Evolutionary conservation across 2,113 vertebrate species (phyloP), one percentile per base, ranked within the genome.

Genomic region (Hypocryptadius cinnamomeus): DNA sequence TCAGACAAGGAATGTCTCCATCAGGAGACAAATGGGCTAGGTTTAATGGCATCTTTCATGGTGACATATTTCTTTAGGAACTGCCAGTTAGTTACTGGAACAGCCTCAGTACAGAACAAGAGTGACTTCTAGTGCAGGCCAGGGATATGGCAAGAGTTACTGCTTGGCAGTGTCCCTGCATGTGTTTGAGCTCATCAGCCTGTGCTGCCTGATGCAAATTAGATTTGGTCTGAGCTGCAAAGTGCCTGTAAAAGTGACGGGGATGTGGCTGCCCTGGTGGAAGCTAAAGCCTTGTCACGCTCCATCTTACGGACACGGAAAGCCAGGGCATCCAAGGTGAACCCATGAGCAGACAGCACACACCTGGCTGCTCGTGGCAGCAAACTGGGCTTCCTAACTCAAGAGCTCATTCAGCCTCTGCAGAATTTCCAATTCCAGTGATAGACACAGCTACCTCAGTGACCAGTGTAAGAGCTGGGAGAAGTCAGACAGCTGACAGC

Each of bases 61-160:
- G 68, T 69, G 69, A 90, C 92, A 80, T n/a, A 72, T 86, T 91
- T 85, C 66, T 60, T 63, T 33, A 63, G 42, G 69, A 47, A 25
- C 48, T 85, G 78, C 51, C 87, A 92, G 40, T 50, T 53, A 69
- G 35, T 87, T 66, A 40, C 76, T 74, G 57, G 79, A 78, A 84
- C 5, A 73, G 21, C 56, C 78, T 72, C 69, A 33, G 27, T 12
- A 27, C 80, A 85, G 89, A 90, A 16, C 73, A 92, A 85, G 73
- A 79, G 66, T 89, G 87, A 95, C 92, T 97, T 88, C 87, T 95
- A 97, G 83, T 28, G 79, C 65, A 69, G 33, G 20, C 40, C 80
- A 77, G 59, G 66, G 47, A 79, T 25, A 69, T 44, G 59, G n/a
- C 63, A 76, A 61, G 37, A 28, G 15, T 69, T 80, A 13, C 18